Percentiles rank a stretch among this genome's conserved stretches.
phyloP scores from a whole-genome alignment of 1,140 invertebrate species.

The Rhyacophila brunnea region DNA sequence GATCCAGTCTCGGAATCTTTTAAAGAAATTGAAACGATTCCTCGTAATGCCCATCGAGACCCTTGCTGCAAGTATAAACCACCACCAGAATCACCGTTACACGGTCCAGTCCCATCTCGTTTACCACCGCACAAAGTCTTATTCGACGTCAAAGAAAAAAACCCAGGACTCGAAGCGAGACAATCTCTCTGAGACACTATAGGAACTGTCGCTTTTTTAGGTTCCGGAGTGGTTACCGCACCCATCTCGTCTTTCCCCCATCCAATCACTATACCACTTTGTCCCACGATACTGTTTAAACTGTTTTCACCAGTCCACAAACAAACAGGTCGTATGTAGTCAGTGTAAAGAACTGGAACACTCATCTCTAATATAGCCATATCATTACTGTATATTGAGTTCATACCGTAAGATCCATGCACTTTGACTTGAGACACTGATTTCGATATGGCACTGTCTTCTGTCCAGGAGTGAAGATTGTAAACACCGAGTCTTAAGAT shows the following conservation, averaged over 20 bases:
- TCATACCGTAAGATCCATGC: constrained; percentile 43
- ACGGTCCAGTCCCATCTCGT: constrained; percentile 45
- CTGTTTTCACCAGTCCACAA: constrained; percentile 47
- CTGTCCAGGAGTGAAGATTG: constrained; percentile 39
- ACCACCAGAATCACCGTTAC: constrained; percentile 51
- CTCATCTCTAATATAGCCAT: constrained; percentile 44
- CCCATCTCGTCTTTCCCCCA: constrained; percentile 45
- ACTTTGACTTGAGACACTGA: constrained; percentile 38
- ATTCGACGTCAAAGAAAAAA: constrained; percentile 34
- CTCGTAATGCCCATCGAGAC: constrained; percentile 48
- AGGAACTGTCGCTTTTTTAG: constrained; percentile 39
- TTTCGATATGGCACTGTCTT: constrained; percentile 37
- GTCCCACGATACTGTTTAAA: constrained; percentile 43
- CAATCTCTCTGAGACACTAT: constrained; percentile 45
- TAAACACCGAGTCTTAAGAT: constrained; percentile 43
- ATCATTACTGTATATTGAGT: constrained; percentile 42
- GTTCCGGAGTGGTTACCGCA: constrained; percentile 35
- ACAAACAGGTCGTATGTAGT: constrained; percentile 52
- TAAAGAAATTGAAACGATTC: constrained; percentile 52
- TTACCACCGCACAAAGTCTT: constrained; percentile 49
- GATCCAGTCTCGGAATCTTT: constrained; percentile 38
- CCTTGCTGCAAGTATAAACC: constrained; percentile 40
- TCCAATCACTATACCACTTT: constrained; percentile 45
- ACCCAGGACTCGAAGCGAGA: constrained; percentile 33
- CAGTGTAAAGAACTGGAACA: constrained; percentile 37